Base-by-base conservation (phyloP, 64 coral and sea anemone species). In the Montipora efflorescens region DNA sequence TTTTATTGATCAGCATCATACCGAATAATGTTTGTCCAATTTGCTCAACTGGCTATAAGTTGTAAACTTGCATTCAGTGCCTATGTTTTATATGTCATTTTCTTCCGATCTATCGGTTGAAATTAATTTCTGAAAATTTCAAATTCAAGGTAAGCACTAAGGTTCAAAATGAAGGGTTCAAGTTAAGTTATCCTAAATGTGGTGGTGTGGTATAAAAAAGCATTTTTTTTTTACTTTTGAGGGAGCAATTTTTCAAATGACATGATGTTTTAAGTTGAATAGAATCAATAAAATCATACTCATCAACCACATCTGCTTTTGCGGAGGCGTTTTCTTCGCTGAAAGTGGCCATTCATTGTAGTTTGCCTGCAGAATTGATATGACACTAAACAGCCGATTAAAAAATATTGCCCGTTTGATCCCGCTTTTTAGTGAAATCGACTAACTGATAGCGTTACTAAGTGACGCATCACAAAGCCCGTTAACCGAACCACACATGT, bases 401-500 rank as follows among this genome's bases (percentile, higher is more conserved):
- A 67, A 67, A 18, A 36, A 36, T 36, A 36, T 36, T 2, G 36
- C 11, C 11, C 15, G 3, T 18, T 12, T 13, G 74, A 7, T 22
- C 43, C 46, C 47, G 1, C 76, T 78, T 48, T 48, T n/a, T 1
- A 76, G 47, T 3, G 25, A 8, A 46, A 48, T n/a, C 18, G 16
- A 7, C 4, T 36, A 2, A 36, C 36, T 36, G 36, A 2, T 2
- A 36, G 1, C 45, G 9, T 78, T 49, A 19, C 46, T 78, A 11
- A 78, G 76, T 16, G 11, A 46, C 8, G 22, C 8, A 76, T 46
- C 36, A 76, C 74, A 6, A 16, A 49, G 5, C 44, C 82, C 82
- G 64, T 86, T 72, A 85, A 71, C 67, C 82, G 66, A 86, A 50
- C 18, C n/a, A 51, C 82, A 18, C 46, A 46, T 21, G 66, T 23